Base-by-base conservation (phyloP, 1,140 invertebrate genomes). In the Scaptodrosophila lebanonensis region DNA sequence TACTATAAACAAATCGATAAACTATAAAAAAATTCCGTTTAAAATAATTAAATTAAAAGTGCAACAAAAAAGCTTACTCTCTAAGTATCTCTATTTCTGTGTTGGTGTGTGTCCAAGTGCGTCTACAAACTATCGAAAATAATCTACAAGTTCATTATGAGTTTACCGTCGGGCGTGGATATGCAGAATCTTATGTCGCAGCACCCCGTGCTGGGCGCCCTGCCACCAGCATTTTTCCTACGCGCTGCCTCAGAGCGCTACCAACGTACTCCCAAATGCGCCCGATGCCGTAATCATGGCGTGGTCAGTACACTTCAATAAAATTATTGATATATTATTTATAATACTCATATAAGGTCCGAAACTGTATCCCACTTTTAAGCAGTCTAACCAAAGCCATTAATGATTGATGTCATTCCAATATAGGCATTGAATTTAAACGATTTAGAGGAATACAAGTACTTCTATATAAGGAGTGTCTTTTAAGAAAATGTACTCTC, bases 231-330 rank as follows among this genome's bases (percentile, higher is more conserved):
- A 9, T 95, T 95, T 83, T 95, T 95, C 85, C 88, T 97, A 59
- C 89, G 96, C 63, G 92, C 95, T 33, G 92, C 91, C 69, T 94
- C 94, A 13, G 97, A 98, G 87, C 90, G 97, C 70, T 98, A 98
- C 88, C 95, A 97, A 88, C 88, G 98, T 58, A 99, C 98, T 17
- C 98, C 98, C n/a, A 99, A 99, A 88, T 99, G 98, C 89, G 98
- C 98, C 32, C 91, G 98, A 43, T 99, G 98, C 87, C 90, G 98
- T 39, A 99, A 99, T 89, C 98, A 99, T 89, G 98, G 97, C 53
- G 96, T 98, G 49, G 97, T 99, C 36, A 53, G 86, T 83, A 4
- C 7, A 18, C 17, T 30, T 15, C n/a, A 2, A 29, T 16, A 30
- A 15, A 8, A 6, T 29, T 9, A 9, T 6, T 6, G 25, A 12